Base-by-base conservation (phyloP, 2,113 vertebrate genomes). In the Cranoglanis bouderius region DNA sequence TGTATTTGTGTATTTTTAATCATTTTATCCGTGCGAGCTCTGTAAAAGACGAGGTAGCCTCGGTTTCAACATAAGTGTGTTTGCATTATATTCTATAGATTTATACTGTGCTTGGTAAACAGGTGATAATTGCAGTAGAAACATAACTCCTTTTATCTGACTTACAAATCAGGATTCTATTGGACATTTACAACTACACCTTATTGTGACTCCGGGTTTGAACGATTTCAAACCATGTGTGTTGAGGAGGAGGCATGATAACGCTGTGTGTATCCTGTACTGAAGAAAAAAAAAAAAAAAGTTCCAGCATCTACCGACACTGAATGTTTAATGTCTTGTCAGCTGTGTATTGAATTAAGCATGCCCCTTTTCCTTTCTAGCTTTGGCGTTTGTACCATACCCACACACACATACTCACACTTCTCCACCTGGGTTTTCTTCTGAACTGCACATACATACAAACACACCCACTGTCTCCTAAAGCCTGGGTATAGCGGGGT, bases 401-500 rank as follows among this genome's bases (percentile, higher is more conserved):
- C 49, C 51, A 70, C 35, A 51, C 77, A 35, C 77, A 35, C 40
- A n/a, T 26, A 26, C 57, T 1, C 57, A 32, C 75, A 59, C 70
- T 61, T 72, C 43, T 88, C 49, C 74, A 81, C 70, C 61, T 63
- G 55, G 81, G 82, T 59, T 90, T 75, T 29, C 74, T 46, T 51
- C 88, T 61, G 77, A 78, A 59, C 46, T 75, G 78, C 82, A 88
- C 82, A 57, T 78, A 46, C 57, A 70, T 65, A 81, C 88, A 87
- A 9, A 77, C 74, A 77, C 43, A 40, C 72, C 43, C 78, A 91
- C 65, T 78, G 53, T 85, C 88, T 88, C 80, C 85, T 90, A 85
- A 91, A 94, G 93, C 94, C 93, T 94, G 91, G 55, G 55, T 86
- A 88, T 89, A 88, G 90, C 91, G 82, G 88, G 65, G 43, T 84